Conservation (phyloP, 2,113 vertebrate species). For the Pelodiscus sinensis region DNA sequence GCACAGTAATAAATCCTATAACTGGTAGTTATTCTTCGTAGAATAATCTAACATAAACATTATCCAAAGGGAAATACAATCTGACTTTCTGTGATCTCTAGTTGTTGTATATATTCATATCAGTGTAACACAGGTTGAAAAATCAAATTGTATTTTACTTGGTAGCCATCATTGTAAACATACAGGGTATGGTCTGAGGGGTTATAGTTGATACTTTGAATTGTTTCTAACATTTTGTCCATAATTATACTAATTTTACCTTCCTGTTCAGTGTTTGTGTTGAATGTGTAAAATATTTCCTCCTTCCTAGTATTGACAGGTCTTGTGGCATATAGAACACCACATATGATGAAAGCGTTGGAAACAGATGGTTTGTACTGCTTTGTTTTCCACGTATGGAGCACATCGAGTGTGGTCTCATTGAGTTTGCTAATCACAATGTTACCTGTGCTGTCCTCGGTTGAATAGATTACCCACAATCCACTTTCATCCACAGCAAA, state of each 20-base stretch:
- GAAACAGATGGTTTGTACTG: conserved; percentile 86
- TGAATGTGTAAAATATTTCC: conserved; percentile 91
- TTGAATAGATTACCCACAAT: conserved; percentile 96
- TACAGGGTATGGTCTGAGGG: conserved; percentile 79
- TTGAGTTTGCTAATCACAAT: conserved; percentile 95
- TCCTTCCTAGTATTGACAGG: conserved; percentile 78
- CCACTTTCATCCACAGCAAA: conserved; percentile 92
- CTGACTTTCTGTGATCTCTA: neutral
- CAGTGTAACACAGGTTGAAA: conserved; percentile 19
- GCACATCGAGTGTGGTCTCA: conserved; percentile 89
- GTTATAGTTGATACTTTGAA: conserved; percentile 80
- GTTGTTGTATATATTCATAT: fast-evolving
- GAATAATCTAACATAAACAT: neutral
- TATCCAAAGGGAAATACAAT: neutral
- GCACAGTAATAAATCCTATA: neutral
- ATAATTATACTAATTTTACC: conserved; percentile 57
- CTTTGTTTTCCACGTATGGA: conserved; percentile 90
- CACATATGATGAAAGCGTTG: conserved; percentile 93
- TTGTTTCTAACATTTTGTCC: conserved; percentile 75
- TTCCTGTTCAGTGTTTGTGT: conserved; percentile 82
- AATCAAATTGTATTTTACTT: conserved; percentile 66
- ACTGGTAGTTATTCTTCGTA: neutral
- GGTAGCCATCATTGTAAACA: conserved; percentile 79
- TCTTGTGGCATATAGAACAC: conserved; percentile 90
- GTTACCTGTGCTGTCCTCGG: conserved; percentile 89